These are phyloP conservation scores for Apus apus DNA, from an alignment of 2,113 vertebrate genomes.

Conservation along the genomic window DNA sequence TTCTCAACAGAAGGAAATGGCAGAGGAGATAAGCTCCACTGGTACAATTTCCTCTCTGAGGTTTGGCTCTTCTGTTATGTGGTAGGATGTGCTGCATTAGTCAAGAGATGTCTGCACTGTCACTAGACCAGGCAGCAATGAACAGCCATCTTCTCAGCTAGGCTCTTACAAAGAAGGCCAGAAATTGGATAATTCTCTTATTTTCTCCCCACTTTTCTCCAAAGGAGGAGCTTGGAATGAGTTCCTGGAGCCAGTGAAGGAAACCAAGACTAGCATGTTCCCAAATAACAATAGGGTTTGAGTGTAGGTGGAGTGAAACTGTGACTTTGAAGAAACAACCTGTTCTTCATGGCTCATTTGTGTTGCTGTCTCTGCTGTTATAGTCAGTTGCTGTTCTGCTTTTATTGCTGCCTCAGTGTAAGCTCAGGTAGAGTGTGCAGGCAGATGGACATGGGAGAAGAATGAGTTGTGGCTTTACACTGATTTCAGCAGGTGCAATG, in stretches of 20 bases:
- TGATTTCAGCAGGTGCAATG: background rate
- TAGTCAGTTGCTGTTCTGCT: background rate
- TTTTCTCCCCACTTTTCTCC: background rate
- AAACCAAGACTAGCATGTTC: background rate
- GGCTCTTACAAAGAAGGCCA: background rate
- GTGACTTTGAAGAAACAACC: background rate
- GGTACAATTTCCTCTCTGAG: background rate
- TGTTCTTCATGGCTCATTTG: background rate
- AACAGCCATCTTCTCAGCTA: background rate
- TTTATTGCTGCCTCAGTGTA: background rate
- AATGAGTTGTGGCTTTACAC: background rate
- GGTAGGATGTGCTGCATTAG: background rate
- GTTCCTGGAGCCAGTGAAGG: background rate
- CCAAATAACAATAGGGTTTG: background rate
- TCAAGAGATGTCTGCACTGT: background rate
- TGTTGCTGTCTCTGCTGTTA: background rate
- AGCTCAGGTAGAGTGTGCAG: background rate
- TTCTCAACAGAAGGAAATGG: background rate
- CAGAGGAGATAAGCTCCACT: background rate
- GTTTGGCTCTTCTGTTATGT: background rate
- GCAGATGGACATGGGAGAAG: background rate
- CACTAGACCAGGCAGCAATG: background rate
- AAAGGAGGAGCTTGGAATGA: background rate
- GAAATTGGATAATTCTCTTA: background rate
- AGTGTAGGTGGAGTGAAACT: background rate